Evolutionary conservation across 1,140 invertebrate genomes (phyloP), one percentile per base, ranked within the genome.

Genomic region (Cecropterus lyciades): DNA sequence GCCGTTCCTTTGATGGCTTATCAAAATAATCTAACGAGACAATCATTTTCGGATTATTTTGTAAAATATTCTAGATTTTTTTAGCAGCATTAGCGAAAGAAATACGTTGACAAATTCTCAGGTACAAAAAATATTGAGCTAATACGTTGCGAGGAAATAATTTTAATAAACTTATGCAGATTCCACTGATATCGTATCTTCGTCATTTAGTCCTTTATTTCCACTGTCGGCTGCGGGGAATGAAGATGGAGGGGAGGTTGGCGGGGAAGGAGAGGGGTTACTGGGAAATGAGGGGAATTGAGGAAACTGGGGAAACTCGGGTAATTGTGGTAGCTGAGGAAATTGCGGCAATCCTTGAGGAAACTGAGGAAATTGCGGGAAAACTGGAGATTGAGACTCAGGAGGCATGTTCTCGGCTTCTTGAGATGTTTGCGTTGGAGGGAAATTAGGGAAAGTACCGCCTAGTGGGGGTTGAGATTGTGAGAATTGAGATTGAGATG

Each of bases 161-260:
- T 24, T 40, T 40, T 40, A n/a, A 6, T n/a, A 11, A 15, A 8
- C 45, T 77, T 80, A 87, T 17, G 85, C 87, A 33, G 87, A 84
- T 53, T 91, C 89, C 17, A 91, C 82, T 4, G 85, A 76, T 72
- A 91, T 65, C 11, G 85, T 81, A 27, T 91, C 89, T 82, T 86
- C 87, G 49, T 89, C 85, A 51, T 82, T 86, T 30, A 85, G 27
- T 42, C 80, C 79, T 65, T 81, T 74, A 48, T 82, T 73, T 6
- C 46, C 60, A 43, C 67, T 77, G 27, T 57, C 68, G 7, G 67
- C 65, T n/a, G 72, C 65, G 4, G 82, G 81, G 53, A 80, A 69
- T 20, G 69, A 56, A 24, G 68, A 70, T 6, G 56, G 60, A 3
- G 81, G 72, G 14, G 67, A 68, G 14, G 45, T 67, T 30, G 37